Percentiles rank a stretch among this genome's conserved stretches.
phyloP scores from a whole-genome alignment of 2,113 vertebrate species.

The Leucosticte australis region DNA sequence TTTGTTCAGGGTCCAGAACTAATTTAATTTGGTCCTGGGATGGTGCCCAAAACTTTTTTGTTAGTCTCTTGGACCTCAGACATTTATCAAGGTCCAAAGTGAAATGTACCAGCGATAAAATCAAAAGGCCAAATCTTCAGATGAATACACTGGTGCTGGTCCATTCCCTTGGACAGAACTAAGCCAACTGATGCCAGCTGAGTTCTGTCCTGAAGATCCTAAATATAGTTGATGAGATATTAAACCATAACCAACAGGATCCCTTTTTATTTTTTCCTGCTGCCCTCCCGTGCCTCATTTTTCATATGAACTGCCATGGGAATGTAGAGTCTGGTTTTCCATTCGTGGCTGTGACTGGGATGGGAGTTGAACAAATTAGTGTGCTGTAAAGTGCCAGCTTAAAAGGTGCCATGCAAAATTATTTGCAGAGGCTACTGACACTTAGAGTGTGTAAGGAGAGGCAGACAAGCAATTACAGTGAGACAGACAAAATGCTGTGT shows the following conservation, averaged over 20 bases:
- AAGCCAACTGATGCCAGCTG: not conserved
- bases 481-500: not conserved
- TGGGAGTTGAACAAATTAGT: not conserved
- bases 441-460: not conserved
- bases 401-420: not conserved
- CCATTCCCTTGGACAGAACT: not conserved
- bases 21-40: conserved; percentile 49
- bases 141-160: not conserved
- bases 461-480: not conserved
- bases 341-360: not conserved
- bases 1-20: conserved; percentile 26
- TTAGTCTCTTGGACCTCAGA: not conserved
- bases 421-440: not conserved
- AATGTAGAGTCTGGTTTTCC: not conserved
- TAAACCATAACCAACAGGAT: not conserved
- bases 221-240: not conserved
- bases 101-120: not conserved
- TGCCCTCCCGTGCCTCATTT: not conserved
- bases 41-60: not conserved
- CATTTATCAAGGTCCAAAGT: not conserved
- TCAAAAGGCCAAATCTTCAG: not conserved
- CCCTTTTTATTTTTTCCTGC: rapidly evolving
- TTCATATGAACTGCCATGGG: not conserved
- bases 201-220: not conserved
- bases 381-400: not conserved